Evolutionary conservation across 2,797 vertebrate species (phyloP).

Genomic region (Centroberyx gerrardi): DNA sequence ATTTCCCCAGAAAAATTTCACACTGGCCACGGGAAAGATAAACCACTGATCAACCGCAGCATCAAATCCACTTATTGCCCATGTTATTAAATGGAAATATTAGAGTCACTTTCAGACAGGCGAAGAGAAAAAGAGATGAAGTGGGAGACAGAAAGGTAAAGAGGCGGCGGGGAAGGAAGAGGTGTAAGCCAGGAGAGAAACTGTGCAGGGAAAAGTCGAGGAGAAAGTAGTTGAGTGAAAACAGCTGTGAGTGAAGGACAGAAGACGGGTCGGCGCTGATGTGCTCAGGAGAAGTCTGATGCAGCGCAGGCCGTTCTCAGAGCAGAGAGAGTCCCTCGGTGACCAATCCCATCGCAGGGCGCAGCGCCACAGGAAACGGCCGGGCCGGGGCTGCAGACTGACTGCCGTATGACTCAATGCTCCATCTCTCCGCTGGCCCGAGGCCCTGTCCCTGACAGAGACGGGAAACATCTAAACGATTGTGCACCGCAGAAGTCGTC

Average conservation of each 20-base stretch:
- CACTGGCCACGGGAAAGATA: constrained; percentile 67
- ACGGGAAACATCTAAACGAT: constrained; percentile 63
- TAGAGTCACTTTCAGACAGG: constrained; percentile 22
- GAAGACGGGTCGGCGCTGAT: constrained; percentile 43
- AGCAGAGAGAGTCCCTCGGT: constrained; percentile 21
- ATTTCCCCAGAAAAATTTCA: constrained; percentile 69
- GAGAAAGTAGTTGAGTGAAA: constrained; percentile 57
- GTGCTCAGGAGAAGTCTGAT: constrained; percentile 45
- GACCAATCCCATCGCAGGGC: constrained; percentile 53
- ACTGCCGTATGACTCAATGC: constrained; percentile 60
- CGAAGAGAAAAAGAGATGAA: constrained; percentile 35
- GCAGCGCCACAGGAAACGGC: constrained; percentile 72
- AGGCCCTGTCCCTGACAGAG: constrained; percentile 55
- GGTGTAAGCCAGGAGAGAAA: constrained; percentile 12
- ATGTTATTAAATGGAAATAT: constrained; percentile 47
- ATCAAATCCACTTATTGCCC: constrained; percentile 58
- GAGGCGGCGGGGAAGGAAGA: not conserved
- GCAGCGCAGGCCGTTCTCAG: constrained; percentile 52
- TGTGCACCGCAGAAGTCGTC: constrained; percentile 50
- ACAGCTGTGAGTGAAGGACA: constrained; percentile 20
- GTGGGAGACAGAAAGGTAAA: constrained; percentile 18
- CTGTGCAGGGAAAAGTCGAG: not conserved
- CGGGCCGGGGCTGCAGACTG: constrained; percentile 49
- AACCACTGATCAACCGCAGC: constrained; percentile 66
- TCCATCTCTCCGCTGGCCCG: constrained; percentile 50